Conservation (phyloP, 2,888 invertebrate species). For the Stenichneumon culpator region DNA sequence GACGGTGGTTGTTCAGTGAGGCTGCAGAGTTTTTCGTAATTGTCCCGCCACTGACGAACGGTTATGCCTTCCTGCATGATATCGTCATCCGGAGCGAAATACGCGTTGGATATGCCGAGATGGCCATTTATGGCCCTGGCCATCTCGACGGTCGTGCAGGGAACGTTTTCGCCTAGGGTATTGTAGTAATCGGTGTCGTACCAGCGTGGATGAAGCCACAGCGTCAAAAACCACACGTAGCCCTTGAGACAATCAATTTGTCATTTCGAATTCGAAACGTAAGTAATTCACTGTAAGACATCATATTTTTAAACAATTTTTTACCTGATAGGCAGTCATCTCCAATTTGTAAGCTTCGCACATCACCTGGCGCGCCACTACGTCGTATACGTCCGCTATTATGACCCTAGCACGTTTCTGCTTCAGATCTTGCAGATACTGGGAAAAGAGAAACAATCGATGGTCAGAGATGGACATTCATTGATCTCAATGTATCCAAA, state of each 20-base stretch:
- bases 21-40: conserved; percentile 82
- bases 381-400: conserved; percentile 92
- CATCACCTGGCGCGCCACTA: conserved; percentile 91
- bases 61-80: conserved; percentile 89
- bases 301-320: conserved; percentile 52
- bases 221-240: conserved; percentile 95
- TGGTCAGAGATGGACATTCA: not conserved
- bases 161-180: conserved; percentile 84
- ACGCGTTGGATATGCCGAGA: conserved; percentile 90
- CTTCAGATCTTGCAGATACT: conserved; percentile 90
- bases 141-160: conserved; percentile 89
- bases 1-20: conserved; percentile 84
- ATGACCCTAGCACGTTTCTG: conserved; percentile 90
- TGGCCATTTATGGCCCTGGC: conserved; percentile 90
- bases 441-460: conserved; percentile 72
- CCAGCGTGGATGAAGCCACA: conserved; percentile 89
- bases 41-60: conserved; percentile 88
- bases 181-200: conserved; percentile 87
- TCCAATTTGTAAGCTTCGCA: conserved; percentile 92
- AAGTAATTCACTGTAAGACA: not conserved
- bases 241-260: conserved; percentile 85
- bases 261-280: not conserved
- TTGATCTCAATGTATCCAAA: not conserved
- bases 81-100: conserved; percentile 88
- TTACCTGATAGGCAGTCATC: conserved; percentile 88